Conservation (phyloP, 35 echinoderm and acorn worm genomes). For the Ophiothrix spiculata region DNA sequence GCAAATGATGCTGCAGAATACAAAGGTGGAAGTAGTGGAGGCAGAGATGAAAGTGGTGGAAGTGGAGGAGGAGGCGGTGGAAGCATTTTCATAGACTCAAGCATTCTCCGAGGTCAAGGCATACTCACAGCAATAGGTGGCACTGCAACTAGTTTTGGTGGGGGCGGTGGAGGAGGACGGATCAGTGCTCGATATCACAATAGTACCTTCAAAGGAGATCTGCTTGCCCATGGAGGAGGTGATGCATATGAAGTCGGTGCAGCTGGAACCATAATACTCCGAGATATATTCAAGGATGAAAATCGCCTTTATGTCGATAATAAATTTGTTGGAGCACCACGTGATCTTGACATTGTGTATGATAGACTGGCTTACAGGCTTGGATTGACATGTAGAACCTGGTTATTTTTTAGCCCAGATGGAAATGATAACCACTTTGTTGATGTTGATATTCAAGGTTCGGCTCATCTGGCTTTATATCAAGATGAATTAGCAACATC, state of each 20-base stretch:
- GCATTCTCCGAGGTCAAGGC: slow-evolving; percentile 57
- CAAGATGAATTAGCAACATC: slow-evolving; percentile 19
- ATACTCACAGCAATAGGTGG: neutral
- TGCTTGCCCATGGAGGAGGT: slow-evolving; percentile 32
- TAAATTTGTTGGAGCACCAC: slow-evolving; percentile 5
- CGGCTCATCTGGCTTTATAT: slow-evolving; percentile 65
- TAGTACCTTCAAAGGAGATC: slow-evolving; percentile 42
- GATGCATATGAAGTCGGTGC: slow-evolving; percentile 66
- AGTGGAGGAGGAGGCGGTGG: slow-evolving; percentile 85
- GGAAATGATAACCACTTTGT: slow-evolving; percentile 29
- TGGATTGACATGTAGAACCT: slow-evolving; percentile 58
- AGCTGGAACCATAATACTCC: slow-evolving; percentile 64
- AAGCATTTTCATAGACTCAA: slow-evolving; percentile 24
- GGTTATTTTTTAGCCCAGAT: slow-evolving; percentile 49
- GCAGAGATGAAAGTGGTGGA: slow-evolving; percentile 74
- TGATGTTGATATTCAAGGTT: slow-evolving; percentile 42
- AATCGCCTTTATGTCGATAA: slow-evolving; percentile 58
- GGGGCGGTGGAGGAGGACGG: slow-evolving; percentile 72
- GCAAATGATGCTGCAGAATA: slow-evolving; percentile 19
- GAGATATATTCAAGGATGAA: slow-evolving; percentile 16
- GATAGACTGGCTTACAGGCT: slow-evolving; percentile 12
- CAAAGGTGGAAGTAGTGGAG: slow-evolving; percentile 74
- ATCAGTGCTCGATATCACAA: slow-evolving; percentile 49
- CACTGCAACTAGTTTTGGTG: neutral
- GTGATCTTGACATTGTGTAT: slow-evolving; percentile 16